Base-by-base conservation (phyloP, 2,888 invertebrate genomes). In the Cybosia mesomella region DNA sequence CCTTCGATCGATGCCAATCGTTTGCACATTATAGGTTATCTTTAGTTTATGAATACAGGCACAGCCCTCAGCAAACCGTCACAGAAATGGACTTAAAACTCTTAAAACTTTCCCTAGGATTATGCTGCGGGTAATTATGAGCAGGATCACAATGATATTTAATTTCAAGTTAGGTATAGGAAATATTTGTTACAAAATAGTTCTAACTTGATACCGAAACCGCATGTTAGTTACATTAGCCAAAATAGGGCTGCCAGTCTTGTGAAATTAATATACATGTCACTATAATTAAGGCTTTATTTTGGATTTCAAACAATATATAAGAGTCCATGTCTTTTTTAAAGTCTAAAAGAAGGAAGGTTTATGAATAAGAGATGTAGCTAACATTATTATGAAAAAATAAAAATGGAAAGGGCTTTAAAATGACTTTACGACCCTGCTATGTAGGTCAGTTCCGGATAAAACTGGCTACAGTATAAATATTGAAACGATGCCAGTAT, bases 161-260 rank as follows among this genome's bases (percentile, higher is more conserved):
- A 22, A 21, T 36, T 21, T 15, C 36, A 15, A 39, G 39, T 24
- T 39, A 24, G 36, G 9, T 39, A 39, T 39, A 59, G 8, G 22
- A 24, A 59, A 39, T 39, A 59, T 59, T 59, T 59, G 24, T 59
- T 59, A 59, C 59, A 59, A 24, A 59, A 59, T 24, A 39, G 39
- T 39, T 18, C 36, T 8, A 53, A 62, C 49, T 28, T 21, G 61
- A 62, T 21, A 62, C 61, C n/a, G n/a, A 49, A 32, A 62, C 53
- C 61, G 15, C 61, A 53, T 49, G 32, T 21, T 53, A 21, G 61
- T 62, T 49, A 53, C 32, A 49, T 13, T 62, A 62, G 21, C 21
- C 22, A 34, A 28, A 55, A 34, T 58, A 61, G 43, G 61, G 61
- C n/a, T 61, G n/a, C 3, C 61, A 61, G n/a, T 32, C 13, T 49